Percentiles rank a stretch among this genome's conserved stretches.
Evolutionary conservation across 2,113 vertebrate genomes (phyloP).

Genomic region (Centropristis striata): DNA sequence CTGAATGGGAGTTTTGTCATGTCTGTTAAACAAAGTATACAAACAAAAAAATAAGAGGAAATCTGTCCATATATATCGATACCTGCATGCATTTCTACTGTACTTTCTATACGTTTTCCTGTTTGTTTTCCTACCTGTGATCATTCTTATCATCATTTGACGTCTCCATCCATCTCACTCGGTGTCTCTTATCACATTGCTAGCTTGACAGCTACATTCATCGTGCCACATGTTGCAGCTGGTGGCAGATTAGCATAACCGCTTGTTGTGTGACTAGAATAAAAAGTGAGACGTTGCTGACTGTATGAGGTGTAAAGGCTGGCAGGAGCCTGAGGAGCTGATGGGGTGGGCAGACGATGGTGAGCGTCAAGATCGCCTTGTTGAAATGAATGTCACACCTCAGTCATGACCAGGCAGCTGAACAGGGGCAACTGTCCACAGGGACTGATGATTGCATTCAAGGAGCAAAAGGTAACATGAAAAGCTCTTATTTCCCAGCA

Average conservation of each 20-base stretch:
- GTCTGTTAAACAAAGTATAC: too few species aligned
- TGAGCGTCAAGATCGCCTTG: slow-evolving; percentile 44
- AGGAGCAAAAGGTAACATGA: slow-evolving; percentile 29
- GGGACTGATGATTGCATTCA: slow-evolving; percentile 23
- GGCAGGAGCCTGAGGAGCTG: not conserved
- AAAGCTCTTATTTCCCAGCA: slow-evolving; percentile 47
- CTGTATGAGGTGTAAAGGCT: slow-evolving; percentile 29
- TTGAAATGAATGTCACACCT: slow-evolving; percentile 69
- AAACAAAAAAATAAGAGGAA: too few species aligned
- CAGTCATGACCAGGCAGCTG: slow-evolving; percentile 40
- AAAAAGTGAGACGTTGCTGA: slow-evolving; percentile 42
- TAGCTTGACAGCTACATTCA: slow-evolving; percentile 48
- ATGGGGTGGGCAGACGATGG: not conserved
- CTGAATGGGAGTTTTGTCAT: too few species aligned
- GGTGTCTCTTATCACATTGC: slow-evolving; percentile 29
- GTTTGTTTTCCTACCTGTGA: slow-evolving; percentile 20
- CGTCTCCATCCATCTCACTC: slow-evolving; percentile 27
- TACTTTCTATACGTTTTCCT: not conserved
- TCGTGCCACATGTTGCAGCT: slow-evolving; percentile 29
- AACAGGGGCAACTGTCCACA: slow-evolving; percentile 16
- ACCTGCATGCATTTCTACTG: too few species aligned
- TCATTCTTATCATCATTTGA: slow-evolving; percentile 31
- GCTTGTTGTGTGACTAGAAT: slow-evolving; percentile 50
- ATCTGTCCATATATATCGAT: too few species aligned
- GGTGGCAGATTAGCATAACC: slow-evolving; percentile 55